phyloP scores from a whole-genome alignment of 2,888 invertebrate species.

The Dilophus febrilis region DNA sequence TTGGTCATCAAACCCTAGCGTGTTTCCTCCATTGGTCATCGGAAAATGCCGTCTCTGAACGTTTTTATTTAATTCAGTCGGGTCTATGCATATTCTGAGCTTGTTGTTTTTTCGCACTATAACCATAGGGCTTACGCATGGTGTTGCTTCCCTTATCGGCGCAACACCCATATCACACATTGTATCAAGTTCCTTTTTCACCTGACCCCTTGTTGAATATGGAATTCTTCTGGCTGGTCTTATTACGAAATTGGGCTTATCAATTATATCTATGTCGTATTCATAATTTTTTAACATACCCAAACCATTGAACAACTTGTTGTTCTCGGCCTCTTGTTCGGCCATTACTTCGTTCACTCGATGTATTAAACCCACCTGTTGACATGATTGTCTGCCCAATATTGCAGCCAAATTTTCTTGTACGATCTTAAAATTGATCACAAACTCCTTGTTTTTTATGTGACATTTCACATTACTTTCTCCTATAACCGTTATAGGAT shows the following conservation, averaged over 20 bases:
- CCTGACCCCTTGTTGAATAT: no score
- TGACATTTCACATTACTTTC: neutral
- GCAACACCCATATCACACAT: conserved; percentile 6
- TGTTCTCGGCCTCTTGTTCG: no score
- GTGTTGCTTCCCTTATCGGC: conserved; percentile 6
- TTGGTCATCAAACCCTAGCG: no score
- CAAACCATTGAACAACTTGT: no score
- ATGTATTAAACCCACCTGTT: neutral
- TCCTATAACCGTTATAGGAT: conserved; percentile 2
- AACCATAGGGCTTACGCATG: conserved; percentile 8
- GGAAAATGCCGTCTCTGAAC: conserved; percentile 2
- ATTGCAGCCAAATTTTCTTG: neutral
- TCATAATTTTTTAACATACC: no score
- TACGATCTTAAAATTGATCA: neutral
- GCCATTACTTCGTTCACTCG: neutral
- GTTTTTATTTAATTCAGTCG: conserved; percentile 3
- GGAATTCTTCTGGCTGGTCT: no score
- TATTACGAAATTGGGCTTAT: no score
- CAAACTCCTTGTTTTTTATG: neutral
- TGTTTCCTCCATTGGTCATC: no score
- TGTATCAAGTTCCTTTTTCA: conserved; percentile 7
- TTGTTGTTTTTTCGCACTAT: conserved; percentile 6
- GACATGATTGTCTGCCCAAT: neutral
- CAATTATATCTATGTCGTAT: no score
- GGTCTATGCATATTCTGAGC: conserved; percentile 6